A percentile compares a stretch with the other conserved stretches of the same genome.
phyloP scores from a whole-genome alignment of 2,797 vertebrate genomes.

The Vultur gryphus region DNA sequence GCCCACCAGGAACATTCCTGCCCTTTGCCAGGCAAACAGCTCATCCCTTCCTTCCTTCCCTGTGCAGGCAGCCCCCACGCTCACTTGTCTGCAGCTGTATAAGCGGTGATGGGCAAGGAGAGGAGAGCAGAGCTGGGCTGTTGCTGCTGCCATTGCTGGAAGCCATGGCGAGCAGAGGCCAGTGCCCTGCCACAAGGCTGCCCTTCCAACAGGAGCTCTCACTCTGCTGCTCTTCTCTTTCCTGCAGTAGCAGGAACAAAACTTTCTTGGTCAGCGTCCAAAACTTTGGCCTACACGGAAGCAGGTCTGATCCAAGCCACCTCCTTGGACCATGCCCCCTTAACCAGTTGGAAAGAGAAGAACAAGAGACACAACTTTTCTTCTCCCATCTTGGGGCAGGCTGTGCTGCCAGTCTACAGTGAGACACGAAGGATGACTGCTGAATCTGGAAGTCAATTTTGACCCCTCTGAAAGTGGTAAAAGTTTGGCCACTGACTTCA shows the following conservation, averaged over 20 bases:
- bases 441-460: not conserved
- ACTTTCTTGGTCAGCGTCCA: not conserved
- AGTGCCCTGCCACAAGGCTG: too few species aligned
- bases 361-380: not conserved
- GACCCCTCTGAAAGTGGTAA: not conserved
- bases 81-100: not conserved
- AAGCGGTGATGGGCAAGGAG: not conserved
- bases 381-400: not conserved
- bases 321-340: not conserved
- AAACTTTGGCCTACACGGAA: not conserved
- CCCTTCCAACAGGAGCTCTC: not conserved
- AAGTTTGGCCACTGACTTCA: not conserved
- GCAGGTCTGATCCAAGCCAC: not conserved
- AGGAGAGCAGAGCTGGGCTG: not conserved
- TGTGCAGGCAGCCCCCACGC: fast-evolving
- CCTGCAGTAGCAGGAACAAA: not conserved
- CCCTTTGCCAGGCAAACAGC: not conserved
- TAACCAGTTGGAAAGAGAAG: not conserved
- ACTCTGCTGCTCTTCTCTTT: not conserved
- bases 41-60: not conserved
- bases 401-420: not conserved
- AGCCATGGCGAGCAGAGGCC: not conserved
- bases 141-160: not conserved
- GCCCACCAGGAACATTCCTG: not conserved
- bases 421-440: not conserved